Conservation (phyloP, 2,888 invertebrate species). For the Zhuqinia jingwanae region DNA sequence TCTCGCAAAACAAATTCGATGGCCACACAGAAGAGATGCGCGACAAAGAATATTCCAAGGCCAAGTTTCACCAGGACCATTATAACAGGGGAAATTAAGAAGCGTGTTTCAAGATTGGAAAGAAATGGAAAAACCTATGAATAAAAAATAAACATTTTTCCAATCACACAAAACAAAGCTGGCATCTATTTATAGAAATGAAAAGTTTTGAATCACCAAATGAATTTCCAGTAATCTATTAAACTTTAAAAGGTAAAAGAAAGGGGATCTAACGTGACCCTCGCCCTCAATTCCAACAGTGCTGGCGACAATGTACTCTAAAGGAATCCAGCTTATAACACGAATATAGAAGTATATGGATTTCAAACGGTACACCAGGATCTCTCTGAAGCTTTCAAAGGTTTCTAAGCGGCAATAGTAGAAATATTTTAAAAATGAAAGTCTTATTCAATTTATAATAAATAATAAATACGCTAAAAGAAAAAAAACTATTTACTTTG, state of each 20-base stretch:
- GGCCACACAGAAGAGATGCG: slow-evolving; percentile 71
- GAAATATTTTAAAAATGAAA: background rate
- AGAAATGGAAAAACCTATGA: slow-evolving; percentile 52
- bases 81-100: slow-evolving; percentile 51
- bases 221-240: slow-evolving; percentile 72
- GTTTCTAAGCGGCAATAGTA: slow-evolving; percentile 61
- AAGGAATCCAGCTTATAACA: slow-evolving; percentile 73
- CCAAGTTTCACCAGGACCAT: slow-evolving; percentile 60
- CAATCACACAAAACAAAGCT: background rate
- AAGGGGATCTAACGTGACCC: slow-evolving; percentile 41
- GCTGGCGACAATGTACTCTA: slow-evolving; percentile 73
- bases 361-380: slow-evolving; percentile 68
- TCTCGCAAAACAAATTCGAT: slow-evolving; percentile 70
- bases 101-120: slow-evolving; percentile 30
- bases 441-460: background rate
- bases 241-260: slow-evolving; percentile 75
- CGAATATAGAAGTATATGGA: slow-evolving; percentile 70
- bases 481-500: slow-evolving; percentile 68
- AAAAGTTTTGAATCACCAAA: slow-evolving; percentile 47
- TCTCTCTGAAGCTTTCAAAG: slow-evolving; percentile 73
- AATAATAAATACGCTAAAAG: background rate
- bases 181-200: background rate
- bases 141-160: background rate
- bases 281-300: slow-evolving; percentile 30
- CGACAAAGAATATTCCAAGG: slow-evolving; percentile 62